Percentiles rank a stretch among this genome's conserved stretches.
Conservation (phyloP, 2,888 invertebrate species). For the Teleiodes luculella region DNA sequence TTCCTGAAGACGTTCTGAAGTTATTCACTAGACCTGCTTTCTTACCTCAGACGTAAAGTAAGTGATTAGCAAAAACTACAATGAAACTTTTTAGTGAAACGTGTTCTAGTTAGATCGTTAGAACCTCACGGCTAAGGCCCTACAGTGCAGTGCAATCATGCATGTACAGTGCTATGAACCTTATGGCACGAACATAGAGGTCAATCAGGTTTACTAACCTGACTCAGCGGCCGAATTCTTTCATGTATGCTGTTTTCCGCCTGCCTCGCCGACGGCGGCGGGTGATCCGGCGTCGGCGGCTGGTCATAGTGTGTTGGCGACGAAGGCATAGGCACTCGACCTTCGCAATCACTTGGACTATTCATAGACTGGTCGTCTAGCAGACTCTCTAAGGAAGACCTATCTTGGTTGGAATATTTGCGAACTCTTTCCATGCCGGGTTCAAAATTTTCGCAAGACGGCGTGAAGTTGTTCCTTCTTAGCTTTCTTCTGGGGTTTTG, state of each 20-base stretch:
- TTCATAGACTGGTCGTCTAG: conserved; percentile 79
- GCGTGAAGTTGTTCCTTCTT: conserved; percentile 77
- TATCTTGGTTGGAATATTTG: conserved; percentile 73
- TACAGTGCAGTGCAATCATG: neutral
- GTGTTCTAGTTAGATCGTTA: too few relatives aligned
- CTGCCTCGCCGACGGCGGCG: conserved; percentile 93
- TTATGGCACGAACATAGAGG: neutral
- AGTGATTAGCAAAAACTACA: too few relatives aligned
- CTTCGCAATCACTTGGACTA: conserved; percentile 70
- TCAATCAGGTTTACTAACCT: conserved; percentile 82
- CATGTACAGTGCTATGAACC: neutral
- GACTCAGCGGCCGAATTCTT: conserved; percentile 91
- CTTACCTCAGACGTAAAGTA: too few relatives aligned
- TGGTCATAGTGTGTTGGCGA: conserved; percentile 94
- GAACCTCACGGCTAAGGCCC: too few relatives aligned
- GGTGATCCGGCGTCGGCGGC: conserved; percentile 96
- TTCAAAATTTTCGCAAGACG: conserved; percentile 81
- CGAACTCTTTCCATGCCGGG: conserved; percentile 64
- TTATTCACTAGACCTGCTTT: too few relatives aligned
- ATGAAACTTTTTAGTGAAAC: too few relatives aligned
- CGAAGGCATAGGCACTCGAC: conserved; percentile 80
- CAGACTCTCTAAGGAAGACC: conserved; percentile 80
- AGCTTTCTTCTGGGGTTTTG: conserved; percentile 86
- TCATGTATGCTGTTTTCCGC: conserved; percentile 94
- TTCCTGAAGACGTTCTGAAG: too few relatives aligned